These are phyloP conservation scores for Ophthalmolycus amberensis DNA, from an alignment of 2,113 vertebrate species.

Conservation along the genomic window DNA sequence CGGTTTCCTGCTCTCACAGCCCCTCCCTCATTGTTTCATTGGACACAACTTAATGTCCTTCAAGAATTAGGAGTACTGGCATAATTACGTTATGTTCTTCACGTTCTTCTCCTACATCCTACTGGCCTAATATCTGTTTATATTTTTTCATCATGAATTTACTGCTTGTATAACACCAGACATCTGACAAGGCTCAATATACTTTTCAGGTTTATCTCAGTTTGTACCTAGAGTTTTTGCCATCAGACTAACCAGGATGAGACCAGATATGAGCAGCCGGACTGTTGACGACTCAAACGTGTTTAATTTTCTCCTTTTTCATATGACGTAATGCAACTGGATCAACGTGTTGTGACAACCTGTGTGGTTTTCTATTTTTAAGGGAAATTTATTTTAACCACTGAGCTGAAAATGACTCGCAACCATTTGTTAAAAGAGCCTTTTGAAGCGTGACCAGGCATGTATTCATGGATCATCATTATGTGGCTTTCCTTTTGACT, in stretches of 20 bases:
- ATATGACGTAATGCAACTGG: neutral
- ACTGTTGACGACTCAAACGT: neutral
- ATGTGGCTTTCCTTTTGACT: neutral
- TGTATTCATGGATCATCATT: neutral
- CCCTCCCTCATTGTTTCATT: neutral
- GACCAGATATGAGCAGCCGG: neutral
- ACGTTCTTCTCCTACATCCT: no score
- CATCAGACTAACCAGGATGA: neutral
- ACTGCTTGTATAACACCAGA: neutral
- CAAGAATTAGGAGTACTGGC: neutral
- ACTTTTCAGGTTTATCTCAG: no score
- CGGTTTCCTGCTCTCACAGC: neutral
- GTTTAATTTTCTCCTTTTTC: neutral
- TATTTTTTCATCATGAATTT: neutral
- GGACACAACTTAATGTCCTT: neutral
- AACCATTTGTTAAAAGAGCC: neutral
- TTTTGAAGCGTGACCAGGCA: neutral
- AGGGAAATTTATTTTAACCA: neutral
- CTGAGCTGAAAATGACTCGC: neutral
- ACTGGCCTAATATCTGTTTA: neutral
- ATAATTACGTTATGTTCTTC: neutral
- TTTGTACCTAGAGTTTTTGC: neutral
- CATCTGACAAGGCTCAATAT: neutral
- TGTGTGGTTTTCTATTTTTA: neutral
- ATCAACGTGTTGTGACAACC: neutral